Evolutionary conservation across 2,113 vertebrate genomes (phyloP).

Genomic region (Xiphias gladius): DNA sequence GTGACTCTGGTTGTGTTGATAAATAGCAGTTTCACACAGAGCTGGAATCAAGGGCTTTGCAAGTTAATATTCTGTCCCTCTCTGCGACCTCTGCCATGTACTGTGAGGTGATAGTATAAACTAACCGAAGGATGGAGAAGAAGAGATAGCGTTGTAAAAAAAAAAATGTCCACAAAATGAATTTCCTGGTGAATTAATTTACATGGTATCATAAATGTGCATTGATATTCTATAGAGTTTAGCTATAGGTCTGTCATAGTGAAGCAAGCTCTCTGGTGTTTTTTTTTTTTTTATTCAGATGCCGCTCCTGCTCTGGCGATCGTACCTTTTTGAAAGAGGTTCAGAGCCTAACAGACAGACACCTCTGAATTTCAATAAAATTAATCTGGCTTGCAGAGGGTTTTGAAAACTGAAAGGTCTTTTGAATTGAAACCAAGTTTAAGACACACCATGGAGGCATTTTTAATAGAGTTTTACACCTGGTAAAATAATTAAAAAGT

Average conservation of each 20-base stretch:
- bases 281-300: not conserved
- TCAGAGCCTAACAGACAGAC: slow-evolving; percentile 9
- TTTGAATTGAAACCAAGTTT: slow-evolving; percentile 8
- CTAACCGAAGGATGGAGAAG: not conserved
- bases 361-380: slow-evolving; percentile 36
- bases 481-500: slow-evolving; percentile 2
- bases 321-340: not conserved
- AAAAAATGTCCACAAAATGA: not conserved
- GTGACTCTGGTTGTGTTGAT: slow-evolving; percentile 21
- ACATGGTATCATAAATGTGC: not conserved
- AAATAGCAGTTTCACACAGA: slow-evolving; percentile 20
- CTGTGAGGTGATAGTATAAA: not conserved
- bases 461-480: not conserved
- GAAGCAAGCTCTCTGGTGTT: not conserved
- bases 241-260: not conserved
- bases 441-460: not conserved
- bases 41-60: slow-evolving; percentile 5
- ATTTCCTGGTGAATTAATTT: not conserved
- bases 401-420: slow-evolving; percentile 21
- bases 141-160: not conserved
- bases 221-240: not conserved
- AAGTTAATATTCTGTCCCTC: slow-evolving; percentile 9
- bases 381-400: slow-evolving; percentile 13
- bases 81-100: not conserved
- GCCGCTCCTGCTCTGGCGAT: not conserved